These are phyloP conservation scores for Enteromius treurensis DNA, from an alignment of 2,797 vertebrate genomes.

Conservation along the genomic window DNA sequence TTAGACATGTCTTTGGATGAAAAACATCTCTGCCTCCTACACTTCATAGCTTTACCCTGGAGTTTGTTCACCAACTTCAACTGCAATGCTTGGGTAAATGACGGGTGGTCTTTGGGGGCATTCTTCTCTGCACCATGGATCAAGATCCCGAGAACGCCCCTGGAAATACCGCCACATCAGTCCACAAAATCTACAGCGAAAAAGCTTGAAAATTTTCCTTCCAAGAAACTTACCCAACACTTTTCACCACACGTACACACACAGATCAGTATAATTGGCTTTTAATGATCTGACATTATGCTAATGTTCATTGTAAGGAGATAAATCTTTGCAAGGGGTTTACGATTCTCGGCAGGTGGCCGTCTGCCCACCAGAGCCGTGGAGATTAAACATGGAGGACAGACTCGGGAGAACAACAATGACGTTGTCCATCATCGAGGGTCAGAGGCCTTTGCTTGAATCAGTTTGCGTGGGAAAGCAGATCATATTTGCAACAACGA, in stretches of 20 bases:
- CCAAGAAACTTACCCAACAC: constrained; percentile 43
- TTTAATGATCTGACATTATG: constrained; percentile 84
- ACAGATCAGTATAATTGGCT: constrained; percentile 73
- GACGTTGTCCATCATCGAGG: constrained; percentile 35
- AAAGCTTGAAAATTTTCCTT: constrained; percentile 11
- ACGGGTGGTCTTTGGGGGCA: neutral
- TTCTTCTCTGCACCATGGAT: neutral
- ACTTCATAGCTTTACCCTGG: constrained; percentile 4
- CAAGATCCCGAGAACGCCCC: neutral
- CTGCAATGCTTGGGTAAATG: neutral
- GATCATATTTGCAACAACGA: constrained; percentile 37
- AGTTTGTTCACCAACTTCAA: constrained; percentile 1
- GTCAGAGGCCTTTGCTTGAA: constrained; percentile 52
- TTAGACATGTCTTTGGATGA: neutral
- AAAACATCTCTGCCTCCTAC: neutral
- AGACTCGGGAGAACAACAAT: constrained; percentile 42
- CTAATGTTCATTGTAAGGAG: constrained; percentile 73
- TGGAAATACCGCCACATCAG: neutral
- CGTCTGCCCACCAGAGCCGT: constrained; percentile 66
- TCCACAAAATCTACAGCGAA: constrained; percentile 11
- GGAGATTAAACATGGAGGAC: constrained; percentile 51
- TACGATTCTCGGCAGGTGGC: constrained; percentile 65
- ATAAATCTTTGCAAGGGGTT: constrained; percentile 73
- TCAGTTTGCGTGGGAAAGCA: constrained; percentile 36
- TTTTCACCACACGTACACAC: constrained; percentile 46